These are phyloP conservation scores for Gortyna flavago DNA, from an alignment of 2,888 invertebrate species.

Conservation along the genomic window DNA sequence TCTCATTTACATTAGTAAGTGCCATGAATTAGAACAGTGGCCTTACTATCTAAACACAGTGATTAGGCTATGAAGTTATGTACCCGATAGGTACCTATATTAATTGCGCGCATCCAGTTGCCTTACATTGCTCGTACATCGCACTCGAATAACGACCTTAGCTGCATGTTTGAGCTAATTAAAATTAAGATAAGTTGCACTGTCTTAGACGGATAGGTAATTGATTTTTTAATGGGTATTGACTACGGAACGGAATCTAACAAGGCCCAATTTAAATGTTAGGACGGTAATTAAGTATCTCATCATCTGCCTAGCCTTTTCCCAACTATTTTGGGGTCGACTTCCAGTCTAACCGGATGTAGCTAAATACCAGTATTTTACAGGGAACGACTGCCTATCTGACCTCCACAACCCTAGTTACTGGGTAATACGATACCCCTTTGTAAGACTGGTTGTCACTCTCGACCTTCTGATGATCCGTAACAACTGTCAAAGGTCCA, in stretches of 20 bases:
- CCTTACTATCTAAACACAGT: slow-evolving; percentile 75
- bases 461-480: neutral
- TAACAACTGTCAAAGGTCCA: neutral
- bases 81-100: slow-evolving; percentile 30
- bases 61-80: slow-evolving; percentile 48
- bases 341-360: neutral
- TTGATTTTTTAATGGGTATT: slow-evolving; percentile 28
- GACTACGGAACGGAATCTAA: slow-evolving; percentile 1
- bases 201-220: slow-evolving; percentile 25
- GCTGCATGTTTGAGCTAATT: slow-evolving; percentile 42
- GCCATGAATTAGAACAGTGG: slow-evolving; percentile 75
- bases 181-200: slow-evolving; percentile 51
- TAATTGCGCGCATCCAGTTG: slow-evolving; percentile 50
- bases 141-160: slow-evolving; percentile 47
- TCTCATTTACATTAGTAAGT: slow-evolving; percentile 78
- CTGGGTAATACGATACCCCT: neutral
- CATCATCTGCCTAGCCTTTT: neutral
- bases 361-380: neutral
- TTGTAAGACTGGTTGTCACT: neutral
- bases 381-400: neutral
- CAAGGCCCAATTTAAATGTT: slow-evolving; percentile 35
- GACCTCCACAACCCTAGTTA: neutral
- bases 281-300: neutral
- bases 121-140: slow-evolving; percentile 25
- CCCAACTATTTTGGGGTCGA: neutral